Base-by-base conservation (phyloP, 2,113 vertebrate species). In the Mesoclemmys tuberculata region DNA sequence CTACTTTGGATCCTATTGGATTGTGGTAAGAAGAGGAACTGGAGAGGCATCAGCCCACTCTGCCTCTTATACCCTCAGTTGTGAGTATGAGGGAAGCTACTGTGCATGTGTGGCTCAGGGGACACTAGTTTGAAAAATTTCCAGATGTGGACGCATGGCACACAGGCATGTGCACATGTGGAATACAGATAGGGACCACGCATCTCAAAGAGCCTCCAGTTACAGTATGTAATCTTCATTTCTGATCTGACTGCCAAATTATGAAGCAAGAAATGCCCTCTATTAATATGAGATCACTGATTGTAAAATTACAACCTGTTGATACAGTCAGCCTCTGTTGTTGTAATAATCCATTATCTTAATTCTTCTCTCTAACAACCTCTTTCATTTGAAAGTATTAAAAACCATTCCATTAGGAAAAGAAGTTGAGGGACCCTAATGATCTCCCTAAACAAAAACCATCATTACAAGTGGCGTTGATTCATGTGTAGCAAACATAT, bases 381-480 rank as follows among this genome's bases (percentile, higher is more conserved):
- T 58, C 19, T 92, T 80, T 82, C 12, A 77, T 27, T 48, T 87
- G 64, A 93, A 74, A 87, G 55, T 68, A 49, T 92, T 92, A 82
- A 27, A 83, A 78, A 54, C 68, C 61, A 35, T 86, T 82, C 74
- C 75, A 13, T 9, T 92, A 64, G 79, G 91, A 88, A 61, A 56
- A 77, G 87, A 84, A 86, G 18, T 49, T 90, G 56, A 92, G 77
- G 92, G 44, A 88, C n/a, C 52, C 87, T 96, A 95, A 93, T 93
- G 54, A 90, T 96, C 85, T 92, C 92, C 90, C 92, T 84, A 94
- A 88, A 88, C 83, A 93, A 80, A 82, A 56, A 49, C 75, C 29
- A 88, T 38, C 90, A 88, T 94, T 92, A 90, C 74, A 80, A 78
- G 35, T 54, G 78, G 49, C 49, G 41, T 78, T 49, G 38, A 74